Conservation (phyloP, 2,797 vertebrate species). For the Pseudochirops corinnae region DNA sequence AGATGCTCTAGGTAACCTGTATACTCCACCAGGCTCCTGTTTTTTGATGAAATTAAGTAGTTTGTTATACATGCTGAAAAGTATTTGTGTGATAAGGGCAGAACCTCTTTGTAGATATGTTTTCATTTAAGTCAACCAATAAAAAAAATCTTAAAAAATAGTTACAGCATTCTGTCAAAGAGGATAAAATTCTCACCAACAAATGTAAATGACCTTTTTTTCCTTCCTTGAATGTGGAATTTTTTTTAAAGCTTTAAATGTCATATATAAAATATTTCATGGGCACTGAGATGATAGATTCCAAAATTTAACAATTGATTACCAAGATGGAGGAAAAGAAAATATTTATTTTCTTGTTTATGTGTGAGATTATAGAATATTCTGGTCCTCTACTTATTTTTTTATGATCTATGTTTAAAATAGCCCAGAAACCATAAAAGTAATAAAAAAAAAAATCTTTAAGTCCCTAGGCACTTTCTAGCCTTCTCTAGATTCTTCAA, state of each 20-base stretch:
- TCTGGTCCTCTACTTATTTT: constrained; percentile 4
- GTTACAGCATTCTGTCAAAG: constrained; percentile 43
- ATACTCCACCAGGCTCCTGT: constrained; percentile 26
- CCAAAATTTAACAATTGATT: constrained; percentile 44
- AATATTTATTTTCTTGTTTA: constrained; percentile 34
- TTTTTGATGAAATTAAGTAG: constrained; percentile 46
- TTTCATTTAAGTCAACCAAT: constrained; percentile 63
- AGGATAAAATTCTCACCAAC: constrained; percentile 41
- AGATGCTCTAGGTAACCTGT: not conserved
- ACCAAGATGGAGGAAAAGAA: constrained; percentile 14
- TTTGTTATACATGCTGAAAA: constrained; percentile 52
- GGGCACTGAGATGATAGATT: constrained; percentile 10
- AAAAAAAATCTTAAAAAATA: constrained; percentile 50
- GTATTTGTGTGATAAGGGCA: constrained; percentile 36
- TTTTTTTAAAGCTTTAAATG: constrained; percentile 43
- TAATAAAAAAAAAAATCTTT: not conserved
- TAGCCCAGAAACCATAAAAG: not conserved
- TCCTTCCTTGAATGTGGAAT: not conserved
- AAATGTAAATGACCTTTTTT: constrained; percentile 52
- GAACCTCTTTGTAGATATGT: constrained; percentile 42
- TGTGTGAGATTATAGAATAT: not conserved
- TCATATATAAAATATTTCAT: constrained; percentile 21
- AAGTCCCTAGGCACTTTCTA: not conserved
- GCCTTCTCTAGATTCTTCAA: not conserved
- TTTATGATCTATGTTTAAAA: constrained; percentile 32